phyloP scores from a whole-genome alignment of 2,113 vertebrate genomes.

The Ceuthmochares aereus region DNA sequence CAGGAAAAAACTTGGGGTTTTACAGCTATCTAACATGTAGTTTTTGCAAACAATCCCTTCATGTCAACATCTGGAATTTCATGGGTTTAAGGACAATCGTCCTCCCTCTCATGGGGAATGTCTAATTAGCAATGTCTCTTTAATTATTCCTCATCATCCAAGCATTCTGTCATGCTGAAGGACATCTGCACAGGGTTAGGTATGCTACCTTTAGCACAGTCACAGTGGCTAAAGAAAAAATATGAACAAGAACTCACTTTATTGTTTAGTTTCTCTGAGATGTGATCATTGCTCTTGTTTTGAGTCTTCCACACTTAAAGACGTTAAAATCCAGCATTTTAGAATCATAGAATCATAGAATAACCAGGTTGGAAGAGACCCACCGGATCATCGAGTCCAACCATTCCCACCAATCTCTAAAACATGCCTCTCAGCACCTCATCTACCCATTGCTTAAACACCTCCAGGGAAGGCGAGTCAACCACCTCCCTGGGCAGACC shows the following conservation, averaged over 20 bases:
- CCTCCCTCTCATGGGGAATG: neutral
- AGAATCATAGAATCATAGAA: no score
- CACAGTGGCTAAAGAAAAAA: neutral
- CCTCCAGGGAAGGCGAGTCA: no score
- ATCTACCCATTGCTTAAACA: no score
- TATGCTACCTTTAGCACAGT: neutral
- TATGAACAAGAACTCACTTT: neutral
- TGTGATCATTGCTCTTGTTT: neutral
- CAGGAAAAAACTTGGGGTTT: neutral
- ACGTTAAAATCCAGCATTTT: neutral
- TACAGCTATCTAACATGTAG: neutral
- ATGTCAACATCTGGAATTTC: neutral
- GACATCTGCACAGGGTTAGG: neutral
- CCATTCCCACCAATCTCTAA: no score
- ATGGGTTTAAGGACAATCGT: neutral
- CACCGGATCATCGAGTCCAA: no score
- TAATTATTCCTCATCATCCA: neutral
- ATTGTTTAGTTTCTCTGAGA: neutral
- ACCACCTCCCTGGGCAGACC: no score
- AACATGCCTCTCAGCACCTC: no score
- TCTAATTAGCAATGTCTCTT: slow-evolving; percentile 6
- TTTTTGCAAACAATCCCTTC: neutral
- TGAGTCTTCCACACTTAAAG: neutral
- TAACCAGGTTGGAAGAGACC: no score
- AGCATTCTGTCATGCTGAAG: neutral